Evolutionary conservation across 2,113 vertebrate genomes (phyloP).

Genomic region (Oncorhynchus masou): DNA sequence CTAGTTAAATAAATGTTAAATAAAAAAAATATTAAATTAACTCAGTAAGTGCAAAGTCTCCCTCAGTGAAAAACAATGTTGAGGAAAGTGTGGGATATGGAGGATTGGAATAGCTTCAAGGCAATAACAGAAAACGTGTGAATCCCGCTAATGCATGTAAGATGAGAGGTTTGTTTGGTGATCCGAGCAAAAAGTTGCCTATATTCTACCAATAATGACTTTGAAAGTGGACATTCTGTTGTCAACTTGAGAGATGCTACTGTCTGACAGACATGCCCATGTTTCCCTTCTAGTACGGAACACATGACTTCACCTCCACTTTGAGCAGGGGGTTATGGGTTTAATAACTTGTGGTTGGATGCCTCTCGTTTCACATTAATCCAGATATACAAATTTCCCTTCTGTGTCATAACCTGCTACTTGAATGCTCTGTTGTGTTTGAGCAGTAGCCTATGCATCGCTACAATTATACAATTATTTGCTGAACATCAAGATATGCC

Average conservation of each 20-base stretch:
- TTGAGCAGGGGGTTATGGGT: neutral
- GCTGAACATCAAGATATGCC: conserved; percentile 26
- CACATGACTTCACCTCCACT: conserved; percentile 14
- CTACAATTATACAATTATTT: conserved; percentile 15
- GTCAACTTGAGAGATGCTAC: conserved; percentile 10
- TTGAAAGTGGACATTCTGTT: conserved; percentile 30
- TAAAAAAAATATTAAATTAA: too few relatives aligned
- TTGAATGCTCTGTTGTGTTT: neutral
- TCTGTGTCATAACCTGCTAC: conserved; percentile 1
- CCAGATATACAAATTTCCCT: conserved; percentile 4
- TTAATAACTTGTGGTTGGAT: conserved; percentile 18
- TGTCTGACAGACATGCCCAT: conserved; percentile 1
- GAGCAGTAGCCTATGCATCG: conserved; percentile 16
- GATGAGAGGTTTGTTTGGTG: neutral
- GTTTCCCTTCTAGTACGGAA: conserved; percentile 10
- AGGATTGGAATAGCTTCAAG: neutral
- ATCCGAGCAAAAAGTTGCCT: neutral
- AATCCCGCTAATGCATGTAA: neutral
- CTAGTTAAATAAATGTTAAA: too few relatives aligned
- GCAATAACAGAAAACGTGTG: neutral
- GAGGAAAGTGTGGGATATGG: too few relatives aligned
- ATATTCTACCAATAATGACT: conserved; percentile 20
- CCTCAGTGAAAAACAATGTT: too few relatives aligned
- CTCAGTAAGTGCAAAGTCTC: conserved; percentile 12
- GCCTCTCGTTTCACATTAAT: conserved; percentile 1